Base-by-base conservation (phyloP, 2,113 vertebrate species). In the Vulpes ferrilata region DNA sequence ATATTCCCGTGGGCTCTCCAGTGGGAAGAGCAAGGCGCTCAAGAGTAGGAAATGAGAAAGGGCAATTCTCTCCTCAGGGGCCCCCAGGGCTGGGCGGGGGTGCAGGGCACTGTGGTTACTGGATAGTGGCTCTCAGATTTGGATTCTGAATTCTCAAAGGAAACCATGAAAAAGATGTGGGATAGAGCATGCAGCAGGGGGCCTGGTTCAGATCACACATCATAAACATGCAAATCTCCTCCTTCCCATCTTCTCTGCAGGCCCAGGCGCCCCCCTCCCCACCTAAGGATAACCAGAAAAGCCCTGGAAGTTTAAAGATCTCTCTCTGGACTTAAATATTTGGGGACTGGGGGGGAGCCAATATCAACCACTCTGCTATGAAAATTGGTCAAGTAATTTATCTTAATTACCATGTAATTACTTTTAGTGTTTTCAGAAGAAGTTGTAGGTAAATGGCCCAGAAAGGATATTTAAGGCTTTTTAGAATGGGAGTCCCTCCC, bases 401-500 rank as follows among this genome's bases (percentile, higher is more conserved):
- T 96, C 84, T 94, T 90, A 88, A 95, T 94, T 90, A 92, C 60
- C 32, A 32, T 48, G 38, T 83, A 85, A 96, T 59, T 93, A 80
- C n/a, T 78, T 93, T 83, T 48, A 79, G 59, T 35, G 62, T 74
- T 92, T 85, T 90, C 38, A 97, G n/a, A 94, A 32, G 4, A 83
- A 65, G 25, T 71, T 78, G 23, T 32, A 88, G 65, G 43, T 88
- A 96, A 94, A 85, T 60, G 11, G 78, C 60, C 85, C 81, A 94
- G 59, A 88, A 88, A 93, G 78, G 83, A 38, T 53, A 90, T 38
- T 64, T 48, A 85, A 65, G 2, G 0, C 51, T 73, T 69, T 85
- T 69, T 85, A 32, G 93, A 91, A 65, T 55, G 9, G 30, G 81
- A 89, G 53, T 94, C 73, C 85, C 74, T 69, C 57, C 32, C 60